These are phyloP conservation scores for Palythoa grandiflora DNA, from an alignment of 92 coral and sea anemone genomes.

Conservation along the genomic window DNA sequence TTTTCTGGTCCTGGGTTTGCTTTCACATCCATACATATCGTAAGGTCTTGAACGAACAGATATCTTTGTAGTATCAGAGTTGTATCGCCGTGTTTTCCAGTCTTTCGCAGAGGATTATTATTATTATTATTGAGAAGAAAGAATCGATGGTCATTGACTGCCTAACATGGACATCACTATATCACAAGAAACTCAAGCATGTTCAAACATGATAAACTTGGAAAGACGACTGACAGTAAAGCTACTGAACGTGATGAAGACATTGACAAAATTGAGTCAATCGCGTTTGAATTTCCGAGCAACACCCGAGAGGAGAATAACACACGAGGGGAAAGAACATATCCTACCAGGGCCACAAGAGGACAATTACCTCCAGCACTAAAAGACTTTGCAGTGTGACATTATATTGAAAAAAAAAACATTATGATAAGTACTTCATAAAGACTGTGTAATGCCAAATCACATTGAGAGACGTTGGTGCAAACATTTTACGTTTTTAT, in stretches of 20 bases:
- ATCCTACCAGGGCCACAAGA: background rate
- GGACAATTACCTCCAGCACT: background rate
- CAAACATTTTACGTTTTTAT: background rate
- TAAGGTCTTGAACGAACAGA: conserved; percentile 11
- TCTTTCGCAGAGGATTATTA: too few species aligned
- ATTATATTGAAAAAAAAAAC: background rate
- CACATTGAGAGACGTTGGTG: background rate
- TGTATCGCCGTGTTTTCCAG: background rate
- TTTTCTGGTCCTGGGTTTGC: background rate
- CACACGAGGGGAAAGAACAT: background rate
- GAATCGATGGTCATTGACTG: background rate
- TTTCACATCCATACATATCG: conserved; percentile 20
- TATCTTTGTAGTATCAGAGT: background rate
- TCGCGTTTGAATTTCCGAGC: background rate
- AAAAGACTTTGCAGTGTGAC: background rate
- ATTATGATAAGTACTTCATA: background rate
- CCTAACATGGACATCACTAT: background rate
- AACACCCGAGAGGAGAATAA: background rate
- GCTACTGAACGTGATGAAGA: background rate
- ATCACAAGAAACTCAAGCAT: background rate
- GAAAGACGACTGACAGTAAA: background rate
- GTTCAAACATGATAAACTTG: background rate
- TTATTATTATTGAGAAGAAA: conserved; percentile 2
- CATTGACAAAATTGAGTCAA: background rate
- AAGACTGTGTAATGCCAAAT: background rate